phyloP scores from a whole-genome alignment of 2,797 vertebrate genomes.

The Acanthis flammea region DNA sequence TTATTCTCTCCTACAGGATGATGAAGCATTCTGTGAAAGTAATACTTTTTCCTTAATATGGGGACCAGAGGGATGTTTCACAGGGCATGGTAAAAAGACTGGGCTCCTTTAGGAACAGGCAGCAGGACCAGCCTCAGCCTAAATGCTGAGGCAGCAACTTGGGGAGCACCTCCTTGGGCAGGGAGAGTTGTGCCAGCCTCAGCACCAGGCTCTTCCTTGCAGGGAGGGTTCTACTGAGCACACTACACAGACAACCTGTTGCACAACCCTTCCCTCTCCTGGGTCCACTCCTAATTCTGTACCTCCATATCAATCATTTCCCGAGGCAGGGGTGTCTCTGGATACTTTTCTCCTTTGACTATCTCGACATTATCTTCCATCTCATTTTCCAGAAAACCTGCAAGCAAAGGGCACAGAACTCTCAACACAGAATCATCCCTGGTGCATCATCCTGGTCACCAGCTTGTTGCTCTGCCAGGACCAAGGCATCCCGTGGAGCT shows the following conservation, averaged over 20 bases:
- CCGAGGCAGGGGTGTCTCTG: conserved; percentile 74
- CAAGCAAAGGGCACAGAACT: background rate
- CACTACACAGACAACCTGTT: accelerated
- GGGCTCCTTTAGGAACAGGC: background rate
- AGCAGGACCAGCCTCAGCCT: background rate
- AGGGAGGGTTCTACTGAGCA: background rate
- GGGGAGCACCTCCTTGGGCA: background rate
- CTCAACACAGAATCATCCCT: background rate
- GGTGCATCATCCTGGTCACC: background rate
- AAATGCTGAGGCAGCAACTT: background rate
- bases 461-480: background rate
- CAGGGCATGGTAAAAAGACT: background rate
- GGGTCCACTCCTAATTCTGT: background rate
- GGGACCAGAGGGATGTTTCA: background rate
- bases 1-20: background rate
- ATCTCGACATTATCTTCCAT: conserved; percentile 67
- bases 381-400: conserved; percentile 81
- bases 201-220: background rate
- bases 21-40: background rate
- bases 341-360: conserved; percentile 65
- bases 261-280: background rate
- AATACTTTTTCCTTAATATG: background rate
- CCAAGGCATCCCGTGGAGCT: background rate
- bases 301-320: conserved; percentile 83
- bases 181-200: background rate